Evolutionary conservation across 2,888 invertebrate species (phyloP).

Genomic region (Eupeodes luniger): DNA sequence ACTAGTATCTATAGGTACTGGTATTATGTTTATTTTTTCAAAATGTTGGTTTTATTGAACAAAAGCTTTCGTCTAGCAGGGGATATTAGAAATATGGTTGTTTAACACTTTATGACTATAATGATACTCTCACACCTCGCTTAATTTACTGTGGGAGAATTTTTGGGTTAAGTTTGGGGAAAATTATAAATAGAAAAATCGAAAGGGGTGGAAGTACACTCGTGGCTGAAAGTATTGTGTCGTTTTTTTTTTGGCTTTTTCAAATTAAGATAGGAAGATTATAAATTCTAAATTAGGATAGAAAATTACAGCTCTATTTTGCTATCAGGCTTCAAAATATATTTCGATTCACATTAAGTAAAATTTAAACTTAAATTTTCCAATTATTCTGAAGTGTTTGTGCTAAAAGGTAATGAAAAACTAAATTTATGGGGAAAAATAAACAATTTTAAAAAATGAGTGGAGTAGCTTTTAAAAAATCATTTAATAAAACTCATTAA

Average conservation of each 20-base stretch:
- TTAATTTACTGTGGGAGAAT: conserved; percentile 31
- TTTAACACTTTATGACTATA: not conserved
- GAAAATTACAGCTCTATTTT: too few relatives aligned
- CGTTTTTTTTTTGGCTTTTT: not conserved
- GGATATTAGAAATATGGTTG: conserved; percentile 22
- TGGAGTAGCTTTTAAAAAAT: too few relatives aligned
- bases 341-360: too few relatives aligned
- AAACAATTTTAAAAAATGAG: too few relatives aligned
- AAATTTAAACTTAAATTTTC: too few relatives aligned
- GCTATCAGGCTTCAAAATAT: too few relatives aligned
- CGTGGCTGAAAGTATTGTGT: conserved; percentile 24
- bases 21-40: not conserved
- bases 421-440: too few relatives aligned
- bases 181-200: conserved; percentile 40
- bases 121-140: conserved; percentile 24
- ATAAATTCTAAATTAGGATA: too few relatives aligned
- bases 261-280: not conserved
- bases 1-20: conserved; percentile 4
- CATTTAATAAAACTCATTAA: too few relatives aligned
- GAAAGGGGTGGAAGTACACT: conserved; percentile 25
- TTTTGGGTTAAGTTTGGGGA: not conserved
- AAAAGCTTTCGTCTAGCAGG: conserved; percentile 31
- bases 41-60: not conserved
- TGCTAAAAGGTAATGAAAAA: too few relatives aligned
- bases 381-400: too few relatives aligned